Evolutionary conservation across 2,797 vertebrate species (phyloP).

Genomic region (Lerista edwardsae): DNA sequence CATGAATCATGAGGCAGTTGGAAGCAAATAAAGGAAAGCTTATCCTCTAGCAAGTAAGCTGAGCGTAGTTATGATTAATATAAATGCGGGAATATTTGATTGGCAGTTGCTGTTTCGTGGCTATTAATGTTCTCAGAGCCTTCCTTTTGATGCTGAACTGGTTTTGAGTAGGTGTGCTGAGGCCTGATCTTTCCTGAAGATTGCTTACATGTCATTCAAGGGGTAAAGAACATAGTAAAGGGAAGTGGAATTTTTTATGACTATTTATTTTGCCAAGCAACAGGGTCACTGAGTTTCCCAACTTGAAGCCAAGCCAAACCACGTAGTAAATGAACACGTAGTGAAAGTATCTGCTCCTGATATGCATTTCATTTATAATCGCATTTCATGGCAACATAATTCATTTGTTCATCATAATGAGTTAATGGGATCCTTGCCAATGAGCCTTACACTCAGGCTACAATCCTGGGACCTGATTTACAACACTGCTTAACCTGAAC

Average conservation of each 20-base stretch:
- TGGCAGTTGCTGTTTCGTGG: constrained; percentile 1
- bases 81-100: constrained; percentile 1
- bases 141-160: neutral
- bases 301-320: neutral
- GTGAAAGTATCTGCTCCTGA: neutral
- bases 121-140: neutral
- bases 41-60: neutral
- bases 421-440: neutral
- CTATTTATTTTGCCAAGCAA: neutral
- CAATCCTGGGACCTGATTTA: neutral
- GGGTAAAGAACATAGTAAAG: constrained; percentile 2
- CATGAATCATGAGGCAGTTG: constrained; percentile 11
- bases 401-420: neutral
- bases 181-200: neutral
- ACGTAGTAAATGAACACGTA: neutral
- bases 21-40: constrained; percentile 7
- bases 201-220: neutral
- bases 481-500: neutral
- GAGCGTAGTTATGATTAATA: neutral
- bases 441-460: neutral
- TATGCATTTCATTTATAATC: neutral
- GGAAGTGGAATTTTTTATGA: neutral
- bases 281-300: neutral
- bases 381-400: neutral
- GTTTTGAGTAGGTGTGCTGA: neutral